Evolutionary conservation across 2,888 invertebrate species (phyloP).

Genomic region (Meteorus cinctellus): DNA sequence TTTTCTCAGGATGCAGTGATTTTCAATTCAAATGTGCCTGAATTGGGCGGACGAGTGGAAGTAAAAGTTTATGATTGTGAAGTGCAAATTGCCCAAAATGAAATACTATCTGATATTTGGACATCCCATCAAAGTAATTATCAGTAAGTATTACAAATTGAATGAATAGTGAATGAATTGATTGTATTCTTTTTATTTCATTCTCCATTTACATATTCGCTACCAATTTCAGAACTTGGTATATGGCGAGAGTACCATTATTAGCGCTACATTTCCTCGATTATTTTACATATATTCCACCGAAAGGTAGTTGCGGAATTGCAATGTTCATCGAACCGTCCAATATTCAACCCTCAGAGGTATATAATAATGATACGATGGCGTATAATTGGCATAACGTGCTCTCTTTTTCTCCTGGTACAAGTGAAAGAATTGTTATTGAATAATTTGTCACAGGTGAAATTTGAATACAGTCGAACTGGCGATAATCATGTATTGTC

Average conservation of each 20-base stretch:
- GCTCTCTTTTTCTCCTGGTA: not conserved
- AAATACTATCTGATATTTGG: conserved; percentile 62
- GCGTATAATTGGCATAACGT: not conserved
- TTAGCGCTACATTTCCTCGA: conserved; percentile 66
- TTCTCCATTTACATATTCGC: not conserved
- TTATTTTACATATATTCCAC: conserved; percentile 68
- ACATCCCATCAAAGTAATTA: conserved; percentile 67
- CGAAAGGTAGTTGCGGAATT: conserved; percentile 68
- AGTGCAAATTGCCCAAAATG: conserved; percentile 56
- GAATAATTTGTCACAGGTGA: conserved; percentile 54
- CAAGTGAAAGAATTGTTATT: not conserved
- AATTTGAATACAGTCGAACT: conserved; percentile 59
- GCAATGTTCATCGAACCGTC: conserved; percentile 64
- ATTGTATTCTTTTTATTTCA: not conserved
- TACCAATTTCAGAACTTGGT: conserved; percentile 59
- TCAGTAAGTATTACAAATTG: conserved; percentile 57
- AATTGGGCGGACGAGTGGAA: conserved; percentile 64
- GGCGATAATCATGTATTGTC: conserved; percentile 61
- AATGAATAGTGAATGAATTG: not conserved
- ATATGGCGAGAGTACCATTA: conserved; percentile 62
- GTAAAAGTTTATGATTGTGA: conserved; percentile 67
- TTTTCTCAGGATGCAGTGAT: conserved; percentile 57
- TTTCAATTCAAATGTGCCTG: conserved; percentile 60
- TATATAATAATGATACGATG: conserved; percentile 38
- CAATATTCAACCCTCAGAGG: conserved; percentile 62